Evolutionary conservation across 2,797 vertebrate genomes (phyloP), one percentile per base, ranked within the genome.

Genomic region (Meriones psammophilus): DNA sequence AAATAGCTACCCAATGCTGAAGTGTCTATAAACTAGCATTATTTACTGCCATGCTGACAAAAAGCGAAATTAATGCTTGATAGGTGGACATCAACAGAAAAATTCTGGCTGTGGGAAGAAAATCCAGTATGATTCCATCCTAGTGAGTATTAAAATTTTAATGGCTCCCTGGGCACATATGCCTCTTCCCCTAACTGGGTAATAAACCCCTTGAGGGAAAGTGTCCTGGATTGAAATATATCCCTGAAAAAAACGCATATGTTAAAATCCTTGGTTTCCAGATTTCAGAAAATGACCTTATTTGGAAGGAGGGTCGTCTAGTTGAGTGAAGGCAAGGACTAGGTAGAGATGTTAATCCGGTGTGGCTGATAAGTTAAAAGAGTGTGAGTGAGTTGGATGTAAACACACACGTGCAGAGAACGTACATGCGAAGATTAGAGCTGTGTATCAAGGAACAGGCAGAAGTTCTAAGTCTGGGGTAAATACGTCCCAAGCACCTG

Each of bases 101-200:
- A 84, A 56, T 64, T 9, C 22, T 95, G 86, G 87, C 81, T 83
- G 15, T 78, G 76, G 62, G 60, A 91, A 94, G 83, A 96, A 94
- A 92, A 89, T 76, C 30, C 64, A 91, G 62, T 80, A 50, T 73
- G 71, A 96, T 78, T 94, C 96, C n/a, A 93, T 92, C 60, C 13
- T 86, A 60, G 46, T 64, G 46, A 92, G 36, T 76, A 62, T 69
- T 30, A 66, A 87, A 88, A 15, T 94, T 91, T 94, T 91, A 86
- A 92, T 39, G 95, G 69, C 39, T 15, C 64, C 76, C 42, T n/a
- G 78, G 66, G 26, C 7, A 0, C 66, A 71, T 92, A 69, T 39
- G 14, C 4, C 8, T 96, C 9, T 93, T 64, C 93, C n/a, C 74
- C 36, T 89, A 94, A 92, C 56, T 88, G 3, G 15, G 66, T 68